These are phyloP conservation scores for Megastigmus dorsalis DNA, from an alignment of 2,888 invertebrate species.

Conservation along the genomic window DNA sequence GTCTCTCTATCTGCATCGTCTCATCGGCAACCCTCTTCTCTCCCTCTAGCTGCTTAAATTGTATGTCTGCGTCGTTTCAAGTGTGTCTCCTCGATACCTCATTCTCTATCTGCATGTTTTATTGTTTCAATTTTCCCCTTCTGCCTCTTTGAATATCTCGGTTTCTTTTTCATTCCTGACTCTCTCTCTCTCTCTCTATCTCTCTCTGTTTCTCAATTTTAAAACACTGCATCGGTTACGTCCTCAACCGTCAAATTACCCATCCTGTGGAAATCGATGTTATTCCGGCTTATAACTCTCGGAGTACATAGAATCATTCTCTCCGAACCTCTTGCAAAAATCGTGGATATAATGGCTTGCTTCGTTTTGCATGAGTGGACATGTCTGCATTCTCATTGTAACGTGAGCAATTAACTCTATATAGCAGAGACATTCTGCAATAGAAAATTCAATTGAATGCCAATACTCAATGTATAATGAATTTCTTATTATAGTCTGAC, in stretches of 20 bases:
- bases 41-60: too few relatives aligned
- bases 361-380: conserved; percentile 30
- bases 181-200: background rate
- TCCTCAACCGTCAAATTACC: conserved; percentile 41
- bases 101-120: conserved; percentile 37
- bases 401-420: too few relatives aligned
- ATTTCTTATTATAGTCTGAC: too few relatives aligned
- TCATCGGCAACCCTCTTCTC: too few relatives aligned
- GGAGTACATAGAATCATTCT: background rate
- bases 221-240: background rate
- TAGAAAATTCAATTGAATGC: too few relatives aligned
- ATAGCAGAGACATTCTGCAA: too few relatives aligned
- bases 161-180: background rate
- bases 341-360: conserved; percentile 16
- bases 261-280: conserved; percentile 37
- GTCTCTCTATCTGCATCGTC: too few relatives aligned
- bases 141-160: background rate
- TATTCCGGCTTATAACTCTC: conserved; percentile 15
- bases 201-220: conserved; percentile 7
- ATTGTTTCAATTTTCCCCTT: conserved; percentile 39
- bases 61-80: conserved; percentile 10
- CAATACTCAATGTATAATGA: too few relatives aligned
- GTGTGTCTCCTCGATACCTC: conserved; percentile 5
- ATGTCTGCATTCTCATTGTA: conserved; percentile 7
- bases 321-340: background rate